Evolutionary conservation across 2,113 vertebrate genomes (phyloP).

Genomic region (Notiomystis cincta): DNA sequence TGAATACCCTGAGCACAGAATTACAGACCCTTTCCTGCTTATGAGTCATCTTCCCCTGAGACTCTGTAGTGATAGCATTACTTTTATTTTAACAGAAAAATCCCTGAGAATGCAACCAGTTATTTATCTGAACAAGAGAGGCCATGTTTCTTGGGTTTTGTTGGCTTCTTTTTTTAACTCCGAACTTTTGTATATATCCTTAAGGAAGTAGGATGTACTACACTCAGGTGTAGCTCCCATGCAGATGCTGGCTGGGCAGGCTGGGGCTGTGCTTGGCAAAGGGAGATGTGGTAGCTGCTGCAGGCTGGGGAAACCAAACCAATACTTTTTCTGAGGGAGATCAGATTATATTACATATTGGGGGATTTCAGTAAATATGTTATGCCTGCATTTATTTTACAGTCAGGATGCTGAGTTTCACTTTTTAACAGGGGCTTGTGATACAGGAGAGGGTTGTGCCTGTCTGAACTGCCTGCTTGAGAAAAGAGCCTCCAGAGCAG

Average conservation of each 20-base stretch:
- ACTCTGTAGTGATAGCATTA: neutral
- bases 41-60: constrained; percentile 6
- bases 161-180: too few relatives aligned
- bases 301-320: neutral
- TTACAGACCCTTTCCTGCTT: constrained; percentile 1
- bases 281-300: neutral
- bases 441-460: neutral
- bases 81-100: neutral
- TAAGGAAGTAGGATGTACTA: too few relatives aligned
- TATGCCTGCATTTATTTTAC: neutral
- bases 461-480: neutral
- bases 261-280: neutral
- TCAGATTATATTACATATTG: neutral
- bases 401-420: neutral
- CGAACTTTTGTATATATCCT: neutral
- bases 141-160: neutral
- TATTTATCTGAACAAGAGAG: neutral
- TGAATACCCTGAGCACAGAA: neutral
- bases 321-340: neutral
- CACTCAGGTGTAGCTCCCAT: fast-evolving
- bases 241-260: neutral
- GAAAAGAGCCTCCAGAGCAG: neutral
- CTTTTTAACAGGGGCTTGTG: neutral
- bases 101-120: neutral
- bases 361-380: neutral